Evolutionary conservation across 2,113 vertebrate genomes (phyloP).

Genomic region (Corythoichthys haematopterus): DNA sequence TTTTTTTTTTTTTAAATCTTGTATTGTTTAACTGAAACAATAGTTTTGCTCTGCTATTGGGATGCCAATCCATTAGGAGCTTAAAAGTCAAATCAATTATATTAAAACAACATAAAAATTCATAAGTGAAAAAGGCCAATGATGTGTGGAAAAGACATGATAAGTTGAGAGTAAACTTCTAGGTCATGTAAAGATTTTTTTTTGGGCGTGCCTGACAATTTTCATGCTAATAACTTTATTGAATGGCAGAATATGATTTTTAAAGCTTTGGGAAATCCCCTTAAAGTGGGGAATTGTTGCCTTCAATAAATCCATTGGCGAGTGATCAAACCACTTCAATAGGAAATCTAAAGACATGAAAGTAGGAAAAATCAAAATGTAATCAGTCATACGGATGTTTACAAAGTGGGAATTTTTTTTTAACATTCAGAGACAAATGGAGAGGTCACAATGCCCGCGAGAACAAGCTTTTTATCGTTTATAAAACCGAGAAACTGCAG

Average conservation of each 20-base stretch:
- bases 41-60: neutral
- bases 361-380: neutral
- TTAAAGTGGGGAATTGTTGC: neutral
- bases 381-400: neutral
- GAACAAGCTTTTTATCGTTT: neutral
- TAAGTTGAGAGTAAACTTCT: neutral
- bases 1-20: neutral
- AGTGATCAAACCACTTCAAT: neutral
- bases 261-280: conserved; percentile 2
- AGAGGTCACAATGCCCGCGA: neutral
- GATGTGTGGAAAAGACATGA: neutral
- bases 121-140: neutral
- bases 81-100: neutral
- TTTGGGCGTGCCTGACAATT: neutral
- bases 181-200: neutral
- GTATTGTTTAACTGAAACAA: neutral
- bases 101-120: neutral
- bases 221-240: neutral
- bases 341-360: conserved; percentile 1
- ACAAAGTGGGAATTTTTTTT: neutral
- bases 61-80: neutral
- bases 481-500: conserved; percentile 15
- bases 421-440: neutral
- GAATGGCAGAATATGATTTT: neutral
- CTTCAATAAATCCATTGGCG: neutral